Evolutionary conservation across 2,113 vertebrate genomes (phyloP).

Genomic region (Protobothrops flavoviridis): DNA sequence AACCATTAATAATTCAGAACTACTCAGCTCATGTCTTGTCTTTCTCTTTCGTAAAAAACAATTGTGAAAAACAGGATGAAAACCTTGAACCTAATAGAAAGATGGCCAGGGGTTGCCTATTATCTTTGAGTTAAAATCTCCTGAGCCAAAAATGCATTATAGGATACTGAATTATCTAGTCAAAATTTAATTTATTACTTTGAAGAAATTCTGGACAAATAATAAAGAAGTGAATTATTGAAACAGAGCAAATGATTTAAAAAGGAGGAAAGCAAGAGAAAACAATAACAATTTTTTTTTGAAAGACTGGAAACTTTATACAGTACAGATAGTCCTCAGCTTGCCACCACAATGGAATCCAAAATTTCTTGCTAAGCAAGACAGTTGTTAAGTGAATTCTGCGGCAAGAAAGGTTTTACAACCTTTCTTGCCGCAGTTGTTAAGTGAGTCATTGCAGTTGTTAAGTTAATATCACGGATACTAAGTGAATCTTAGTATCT

Average conservation of each 20-base stretch:
- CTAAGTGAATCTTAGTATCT: neutral
- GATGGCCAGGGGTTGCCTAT: neutral
- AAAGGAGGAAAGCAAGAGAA: neutral
- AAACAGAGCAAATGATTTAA: neutral
- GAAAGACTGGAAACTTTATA: neutral
- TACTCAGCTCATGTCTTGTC: neutral
- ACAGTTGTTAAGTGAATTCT: neutral
- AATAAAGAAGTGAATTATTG: neutral
- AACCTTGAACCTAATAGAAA: neutral
- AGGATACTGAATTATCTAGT: neutral
- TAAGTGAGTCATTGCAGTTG: neutral
- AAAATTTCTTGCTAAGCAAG: neutral
- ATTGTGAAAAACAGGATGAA: neutral
- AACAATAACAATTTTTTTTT: neutral
- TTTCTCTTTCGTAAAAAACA: neutral
- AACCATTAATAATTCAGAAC: neutral
- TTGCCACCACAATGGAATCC: too few species aligned
- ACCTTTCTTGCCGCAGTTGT: neutral
- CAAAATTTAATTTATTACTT: neutral
- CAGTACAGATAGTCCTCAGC: neutral
- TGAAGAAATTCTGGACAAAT: neutral
- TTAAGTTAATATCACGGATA: neutral
- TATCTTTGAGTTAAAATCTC: neutral
- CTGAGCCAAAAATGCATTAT: neutral
- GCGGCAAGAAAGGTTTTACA: neutral